A percentile compares a stretch with the other conserved stretches of the same genome.
Conservation (phyloP, 1,140 invertebrate species). For the Sycophaga agraensis region DNA sequence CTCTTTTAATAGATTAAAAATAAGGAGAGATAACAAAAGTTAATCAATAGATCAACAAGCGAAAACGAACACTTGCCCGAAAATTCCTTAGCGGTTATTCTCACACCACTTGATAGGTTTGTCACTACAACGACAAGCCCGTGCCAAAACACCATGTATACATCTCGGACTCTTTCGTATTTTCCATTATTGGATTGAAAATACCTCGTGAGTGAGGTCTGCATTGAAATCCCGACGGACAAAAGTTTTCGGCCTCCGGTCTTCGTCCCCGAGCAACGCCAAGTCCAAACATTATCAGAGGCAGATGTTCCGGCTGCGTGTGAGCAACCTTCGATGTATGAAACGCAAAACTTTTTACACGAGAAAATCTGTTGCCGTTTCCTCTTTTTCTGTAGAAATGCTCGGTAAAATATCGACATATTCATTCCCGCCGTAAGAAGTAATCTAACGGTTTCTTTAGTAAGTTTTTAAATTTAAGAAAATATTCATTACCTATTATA, state of each 20-base stretch:
- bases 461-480: no score
- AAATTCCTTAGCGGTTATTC: background rate
- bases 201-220: conserved; percentile 34
- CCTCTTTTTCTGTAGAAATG: no score
- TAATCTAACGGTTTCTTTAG: background rate
- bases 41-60: no score
- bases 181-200: conserved; percentile 46
- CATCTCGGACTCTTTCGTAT: conserved; percentile 40
- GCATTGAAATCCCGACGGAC: conserved; percentile 52
- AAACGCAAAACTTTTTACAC: background rate
- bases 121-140: background rate
- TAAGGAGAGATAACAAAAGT: no score
- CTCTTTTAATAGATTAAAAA: no score
- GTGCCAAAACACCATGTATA: conserved; percentile 11
- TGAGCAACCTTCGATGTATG: background rate
- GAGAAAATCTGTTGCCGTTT: background rate
- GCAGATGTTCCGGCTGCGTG: conserved; percentile 46
- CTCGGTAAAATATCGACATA: no score
- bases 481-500: no score
- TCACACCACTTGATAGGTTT: background rate
- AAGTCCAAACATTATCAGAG: conserved; percentile 54
- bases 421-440: background rate
- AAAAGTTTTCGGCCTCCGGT: conserved; percentile 49
- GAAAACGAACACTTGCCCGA: background rate
- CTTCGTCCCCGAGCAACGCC: no score